phyloP scores from a whole-genome alignment of 2,797 vertebrate species.

The Sciaenops ocellatus region DNA sequence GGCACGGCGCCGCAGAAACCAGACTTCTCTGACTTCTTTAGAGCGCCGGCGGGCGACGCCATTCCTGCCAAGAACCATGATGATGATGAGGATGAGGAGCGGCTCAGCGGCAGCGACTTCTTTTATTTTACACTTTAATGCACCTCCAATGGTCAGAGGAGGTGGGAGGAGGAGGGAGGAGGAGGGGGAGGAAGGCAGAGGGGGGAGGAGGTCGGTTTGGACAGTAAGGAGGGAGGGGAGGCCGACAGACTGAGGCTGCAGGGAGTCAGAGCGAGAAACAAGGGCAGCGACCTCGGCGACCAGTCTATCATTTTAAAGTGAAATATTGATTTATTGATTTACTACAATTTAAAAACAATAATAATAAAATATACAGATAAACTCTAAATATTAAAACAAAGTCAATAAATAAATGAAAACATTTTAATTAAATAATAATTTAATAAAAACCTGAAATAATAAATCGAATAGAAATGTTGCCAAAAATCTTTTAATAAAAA shows the following conservation, averaged over 20 bases:
- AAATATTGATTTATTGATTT: not conserved
- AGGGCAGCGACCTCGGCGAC: not conserved
- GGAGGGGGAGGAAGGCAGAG: not conserved
- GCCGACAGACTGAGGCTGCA: not conserved
- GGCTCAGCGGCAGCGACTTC: conserved; percentile 59
- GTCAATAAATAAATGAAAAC: no score
- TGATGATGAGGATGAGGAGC: conserved; percentile 85
- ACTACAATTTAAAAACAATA: no score
- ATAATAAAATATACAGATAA: no score
- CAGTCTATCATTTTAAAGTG: no score
- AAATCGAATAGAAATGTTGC: no score
- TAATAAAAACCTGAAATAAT: not conserved
- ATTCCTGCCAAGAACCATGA: conserved; percentile 96
- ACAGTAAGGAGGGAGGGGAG: not conserved
- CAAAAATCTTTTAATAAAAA: no score
- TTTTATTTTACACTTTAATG: conserved; percentile 27
- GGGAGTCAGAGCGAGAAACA: conserved; percentile 2
- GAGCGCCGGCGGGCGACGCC: conserved; percentile 93
- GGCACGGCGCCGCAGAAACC: conserved; percentile 95
- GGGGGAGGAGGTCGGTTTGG: not conserved
- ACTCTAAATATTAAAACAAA: no score
- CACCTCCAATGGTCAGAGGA: conserved; percentile 43
- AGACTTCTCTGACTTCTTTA: conserved; percentile 99
- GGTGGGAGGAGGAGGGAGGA: not conserved
- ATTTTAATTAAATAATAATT: no score